Evolutionary conservation across 2,888 invertebrate genomes (phyloP), one percentile per base, ranked within the genome.

Genomic region (Proisotoma minuta): DNA sequence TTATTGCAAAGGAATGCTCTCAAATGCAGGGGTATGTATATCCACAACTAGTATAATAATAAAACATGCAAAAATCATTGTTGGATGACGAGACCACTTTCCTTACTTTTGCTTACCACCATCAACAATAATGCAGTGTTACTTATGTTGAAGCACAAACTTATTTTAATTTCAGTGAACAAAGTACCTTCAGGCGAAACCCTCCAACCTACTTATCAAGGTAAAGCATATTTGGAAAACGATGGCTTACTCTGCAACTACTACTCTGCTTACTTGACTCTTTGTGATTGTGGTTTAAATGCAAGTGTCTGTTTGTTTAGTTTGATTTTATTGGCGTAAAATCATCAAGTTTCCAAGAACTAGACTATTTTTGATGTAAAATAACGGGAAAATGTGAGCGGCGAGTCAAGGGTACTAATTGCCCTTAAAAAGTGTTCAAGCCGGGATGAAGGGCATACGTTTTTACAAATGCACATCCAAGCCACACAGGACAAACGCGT

Each of bases 121-220:
- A 43, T 18, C 43, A n/a, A 43, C n/a, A 12, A 15, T 20, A 43
- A 43, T 20, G 10, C 43, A n/a, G 5, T 20, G 15, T 34, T 12
- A 43, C 23, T 50, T 50, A 50, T 50, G 23, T 10, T 50, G 10
- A 24, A 54, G 53, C 53, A 54, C 53, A 39, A 54, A 39, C 53
- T 54, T 51, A 20, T 34, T 29, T 34, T 54, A 54, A 34, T 54
- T 54, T 54, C 53, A 43, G 39, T 27, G 24, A 51, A 43, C 20
- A 26, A 51, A 51, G 26, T 54, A 54, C 53, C 53, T 54, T 54
- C 53, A 54, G 53, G 53, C 53, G 53, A 54, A 54, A 39, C 53
- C 53, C 39, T 54, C 39, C 53, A 54, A 54, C 53, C 53, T 54
- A 54, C 53, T 54, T 54, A 54, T 54, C 53, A 54, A 54, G 53